These are phyloP conservation scores for Misgurnus mizolepis DNA, from an alignment of 2,113 vertebrate species.

Conservation along the genomic window DNA sequence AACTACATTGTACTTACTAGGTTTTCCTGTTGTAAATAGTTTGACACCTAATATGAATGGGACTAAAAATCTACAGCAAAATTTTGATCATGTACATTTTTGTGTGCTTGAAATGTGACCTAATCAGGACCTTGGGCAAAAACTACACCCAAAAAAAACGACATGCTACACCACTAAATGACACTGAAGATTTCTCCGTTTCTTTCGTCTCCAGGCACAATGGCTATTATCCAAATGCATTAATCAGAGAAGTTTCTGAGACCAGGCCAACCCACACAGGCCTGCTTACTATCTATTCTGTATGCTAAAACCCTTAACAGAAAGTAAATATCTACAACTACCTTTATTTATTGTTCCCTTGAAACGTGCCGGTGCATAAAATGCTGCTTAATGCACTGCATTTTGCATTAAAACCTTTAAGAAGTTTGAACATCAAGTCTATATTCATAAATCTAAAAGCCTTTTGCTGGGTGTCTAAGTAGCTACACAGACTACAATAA, in stretches of 20 bases:
- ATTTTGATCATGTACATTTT: too few species aligned
- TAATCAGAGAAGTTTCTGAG: neutral
- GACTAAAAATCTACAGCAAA: neutral
- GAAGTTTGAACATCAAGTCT: neutral
- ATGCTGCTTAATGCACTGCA: too few species aligned
- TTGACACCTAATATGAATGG: too few species aligned
- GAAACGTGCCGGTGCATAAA: neutral
- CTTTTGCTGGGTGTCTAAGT: neutral
- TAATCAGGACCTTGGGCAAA: neutral
- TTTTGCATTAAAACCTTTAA: neutral
- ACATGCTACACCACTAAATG: neutral
- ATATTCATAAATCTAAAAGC: neutral
- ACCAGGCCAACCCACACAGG: neutral
- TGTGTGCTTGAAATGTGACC: neutral
- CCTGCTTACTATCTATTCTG: neutral
- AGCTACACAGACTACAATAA: neutral
- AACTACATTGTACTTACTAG: too few species aligned
- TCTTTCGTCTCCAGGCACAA: neutral
- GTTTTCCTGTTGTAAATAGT: too few species aligned
- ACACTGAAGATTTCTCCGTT: neutral
- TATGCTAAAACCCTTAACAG: neutral
- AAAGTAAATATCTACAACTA: neutral
- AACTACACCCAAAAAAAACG: constrained; percentile 10
- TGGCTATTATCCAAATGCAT: constrained; percentile 2
- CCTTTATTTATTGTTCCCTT: neutral